Percentiles rank a stretch among this genome's conserved stretches.
phyloP scores from a whole-genome alignment of 2,113 vertebrate species.

The Sapajus apella region DNA sequence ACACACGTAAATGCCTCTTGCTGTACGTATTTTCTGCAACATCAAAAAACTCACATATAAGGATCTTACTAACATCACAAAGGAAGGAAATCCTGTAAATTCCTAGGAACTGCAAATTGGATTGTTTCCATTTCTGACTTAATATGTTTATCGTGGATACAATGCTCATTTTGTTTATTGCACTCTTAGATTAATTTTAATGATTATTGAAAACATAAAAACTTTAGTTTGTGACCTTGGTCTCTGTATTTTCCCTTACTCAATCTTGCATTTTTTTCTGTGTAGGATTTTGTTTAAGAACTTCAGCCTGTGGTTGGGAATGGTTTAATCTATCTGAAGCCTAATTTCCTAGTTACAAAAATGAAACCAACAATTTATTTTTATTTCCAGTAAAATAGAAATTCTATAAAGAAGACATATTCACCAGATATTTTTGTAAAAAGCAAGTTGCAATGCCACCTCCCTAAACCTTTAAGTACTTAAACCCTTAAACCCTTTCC shows the following conservation, averaged over 20 bases:
- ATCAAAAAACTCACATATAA: background rate
- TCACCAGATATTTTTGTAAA: background rate
- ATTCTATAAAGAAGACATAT: background rate
- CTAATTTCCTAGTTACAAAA: slow-evolving; percentile 28
- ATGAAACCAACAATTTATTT: background rate
- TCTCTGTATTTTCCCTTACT: background rate
- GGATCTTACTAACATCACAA: background rate
- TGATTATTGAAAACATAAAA: background rate
- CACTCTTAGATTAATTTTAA: background rate
- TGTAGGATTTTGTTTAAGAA: background rate
- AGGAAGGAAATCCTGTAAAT: background rate
- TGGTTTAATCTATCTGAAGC: background rate
- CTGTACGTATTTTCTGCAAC: background rate
- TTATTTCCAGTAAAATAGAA: background rate
- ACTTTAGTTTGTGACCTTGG: background rate
- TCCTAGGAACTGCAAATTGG: background rate
- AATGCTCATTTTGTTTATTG: background rate
- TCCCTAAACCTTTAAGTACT: background rate
- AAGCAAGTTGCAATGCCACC: background rate
- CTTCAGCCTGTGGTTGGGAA: background rate
- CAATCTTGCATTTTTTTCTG: background rate
- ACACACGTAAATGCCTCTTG: background rate
- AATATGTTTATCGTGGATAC: background rate
- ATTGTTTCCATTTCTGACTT: background rate
- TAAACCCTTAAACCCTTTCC: background rate